Evolutionary conservation across 2,888 invertebrate genomes (phyloP).

Genomic region (Pseudococcus longispinus): DNA sequence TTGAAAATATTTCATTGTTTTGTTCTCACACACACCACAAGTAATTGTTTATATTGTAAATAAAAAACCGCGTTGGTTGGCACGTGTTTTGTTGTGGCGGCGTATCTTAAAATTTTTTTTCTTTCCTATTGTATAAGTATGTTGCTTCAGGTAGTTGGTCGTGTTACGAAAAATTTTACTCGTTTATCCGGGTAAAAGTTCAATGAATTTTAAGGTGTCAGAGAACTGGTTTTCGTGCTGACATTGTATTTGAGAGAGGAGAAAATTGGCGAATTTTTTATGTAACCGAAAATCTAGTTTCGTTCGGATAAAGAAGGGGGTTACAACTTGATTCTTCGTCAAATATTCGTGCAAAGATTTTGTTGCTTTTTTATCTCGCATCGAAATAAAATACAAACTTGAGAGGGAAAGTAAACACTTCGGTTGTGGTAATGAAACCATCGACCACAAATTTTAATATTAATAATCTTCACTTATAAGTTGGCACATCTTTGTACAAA

Average conservation of each 20-base stretch:
- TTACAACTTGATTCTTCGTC: too few relatives aligned
- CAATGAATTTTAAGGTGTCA: not conserved
- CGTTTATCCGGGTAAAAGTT: slow-evolving; percentile 9
- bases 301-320: not conserved
- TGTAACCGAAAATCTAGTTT: not conserved
- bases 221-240: not conserved
- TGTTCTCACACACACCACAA: not conserved
- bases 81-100: not conserved
- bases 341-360: too few relatives aligned
- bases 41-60: not conserved
- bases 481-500: not conserved
- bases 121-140: not conserved
- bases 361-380: not conserved
- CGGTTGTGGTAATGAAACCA: not conserved
- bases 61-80: not conserved
- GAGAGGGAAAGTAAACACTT: not conserved
- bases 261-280: slow-evolving; percentile 9
- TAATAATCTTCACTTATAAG: not conserved
- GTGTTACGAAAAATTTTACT: not conserved
- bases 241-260: not conserved
- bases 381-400: not conserved
- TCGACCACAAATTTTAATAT: not conserved
- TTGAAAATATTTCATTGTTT: slow-evolving; percentile 6
- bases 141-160: not conserved
- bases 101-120: not conserved